Conservation (phyloP, 2,113 vertebrate genomes). For the Odocoileus virginianus region DNA sequence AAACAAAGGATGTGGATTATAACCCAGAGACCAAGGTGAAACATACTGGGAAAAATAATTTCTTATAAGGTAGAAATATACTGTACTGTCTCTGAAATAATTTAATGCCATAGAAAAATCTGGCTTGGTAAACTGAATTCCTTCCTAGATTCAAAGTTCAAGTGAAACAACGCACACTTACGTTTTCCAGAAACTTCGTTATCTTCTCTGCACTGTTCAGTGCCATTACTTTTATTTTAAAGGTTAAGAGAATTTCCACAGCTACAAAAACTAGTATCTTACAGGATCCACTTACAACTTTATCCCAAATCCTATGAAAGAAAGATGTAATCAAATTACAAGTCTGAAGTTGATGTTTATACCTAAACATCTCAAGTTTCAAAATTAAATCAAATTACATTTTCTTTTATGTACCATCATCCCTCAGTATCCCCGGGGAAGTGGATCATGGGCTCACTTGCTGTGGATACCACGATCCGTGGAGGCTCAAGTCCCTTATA, state of each 20-base stretch:
- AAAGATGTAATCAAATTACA: constrained; percentile 12
- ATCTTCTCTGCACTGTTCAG: constrained; percentile 88
- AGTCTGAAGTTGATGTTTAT: background rate
- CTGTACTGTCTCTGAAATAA: background rate
- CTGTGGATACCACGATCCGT: background rate
- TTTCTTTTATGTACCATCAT: background rate
- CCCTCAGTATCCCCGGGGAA: background rate
- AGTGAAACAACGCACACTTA: constrained; percentile 82
- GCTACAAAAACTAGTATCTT: constrained; percentile 98
- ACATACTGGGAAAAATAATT: background rate
- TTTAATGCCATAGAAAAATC: background rate
- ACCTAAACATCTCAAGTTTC: constrained; percentile 4
- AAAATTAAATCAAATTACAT: background rate
- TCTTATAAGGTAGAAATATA: background rate
- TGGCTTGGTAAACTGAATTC: background rate
- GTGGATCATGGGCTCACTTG: background rate
- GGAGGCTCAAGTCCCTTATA: background rate
- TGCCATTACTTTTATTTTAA: constrained; percentile 93
- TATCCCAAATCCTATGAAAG: constrained; percentile 94
- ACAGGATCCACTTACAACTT: constrained; percentile 97
- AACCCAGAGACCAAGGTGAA: background rate
- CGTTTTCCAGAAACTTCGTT: constrained; percentile 90
- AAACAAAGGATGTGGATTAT: background rate
- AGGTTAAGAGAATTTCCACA: constrained; percentile 94
- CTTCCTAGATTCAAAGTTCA: constrained; percentile 25